These are phyloP conservation scores for Eleutherodactylus coqui DNA, from an alignment of 2,797 vertebrate genomes.

Conservation along the genomic window DNA sequence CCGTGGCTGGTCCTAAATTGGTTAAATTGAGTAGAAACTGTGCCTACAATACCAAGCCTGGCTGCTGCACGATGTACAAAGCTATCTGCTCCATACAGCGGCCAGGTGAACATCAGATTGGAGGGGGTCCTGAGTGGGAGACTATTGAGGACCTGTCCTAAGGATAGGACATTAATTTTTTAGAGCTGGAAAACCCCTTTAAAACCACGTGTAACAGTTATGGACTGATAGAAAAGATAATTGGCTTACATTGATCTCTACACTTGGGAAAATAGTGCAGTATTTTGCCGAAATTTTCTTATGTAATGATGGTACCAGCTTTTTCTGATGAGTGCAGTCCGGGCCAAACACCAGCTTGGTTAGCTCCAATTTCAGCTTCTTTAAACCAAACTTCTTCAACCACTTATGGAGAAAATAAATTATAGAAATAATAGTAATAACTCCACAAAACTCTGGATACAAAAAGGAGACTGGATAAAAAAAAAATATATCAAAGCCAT, in stretches of 20 bases:
- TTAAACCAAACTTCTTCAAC: conserved; percentile 78
- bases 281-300: conserved; percentile 74
- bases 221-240: not conserved
- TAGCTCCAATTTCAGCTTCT: conserved; percentile 80
- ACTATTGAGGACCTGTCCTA: no score
- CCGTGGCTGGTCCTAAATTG: no score
- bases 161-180: no score
- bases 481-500: not conserved
- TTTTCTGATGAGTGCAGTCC: conserved; percentile 73
- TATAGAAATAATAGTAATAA: not conserved
- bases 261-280: conserved; percentile 77
- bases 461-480: not conserved
- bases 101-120: no score
- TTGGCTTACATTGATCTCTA: conserved; percentile 77
- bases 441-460: not conserved
- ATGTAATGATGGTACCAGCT: conserved; percentile 66
- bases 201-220: not conserved
- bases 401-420: conserved; percentile 74
- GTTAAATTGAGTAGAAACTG: no score
- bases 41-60: no score
- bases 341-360: conserved; percentile 75
- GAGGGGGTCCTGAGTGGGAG: no score
- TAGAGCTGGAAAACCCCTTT: no score
- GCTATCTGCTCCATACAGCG: no score
- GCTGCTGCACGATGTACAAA: no score